Conservation (phyloP, 2,797 vertebrate species). For the Cuniculus paca region DNA sequence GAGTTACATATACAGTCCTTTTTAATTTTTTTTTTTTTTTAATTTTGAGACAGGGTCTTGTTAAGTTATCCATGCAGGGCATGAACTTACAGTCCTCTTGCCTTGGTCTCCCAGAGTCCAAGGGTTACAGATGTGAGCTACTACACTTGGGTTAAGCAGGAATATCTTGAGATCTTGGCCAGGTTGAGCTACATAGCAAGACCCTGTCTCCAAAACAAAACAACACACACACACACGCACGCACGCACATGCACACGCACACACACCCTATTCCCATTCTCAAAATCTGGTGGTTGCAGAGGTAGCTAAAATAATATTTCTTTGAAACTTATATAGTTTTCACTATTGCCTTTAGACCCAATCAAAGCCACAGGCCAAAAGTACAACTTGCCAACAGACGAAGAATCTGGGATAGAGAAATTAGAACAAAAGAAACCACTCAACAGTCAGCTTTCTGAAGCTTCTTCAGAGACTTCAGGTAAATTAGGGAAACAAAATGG, state of each 20-base stretch:
- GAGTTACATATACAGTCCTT: not conserved
- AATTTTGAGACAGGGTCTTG: not conserved
- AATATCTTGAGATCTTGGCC: not conserved
- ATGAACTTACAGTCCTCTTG: not conserved
- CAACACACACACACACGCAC: not conserved
- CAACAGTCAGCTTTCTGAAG: conserved; percentile 36
- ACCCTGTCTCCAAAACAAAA: not conserved
- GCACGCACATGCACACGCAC: too few species aligned
- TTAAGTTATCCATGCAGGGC: not conserved
- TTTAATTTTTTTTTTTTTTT: not conserved
- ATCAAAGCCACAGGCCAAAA: not conserved
- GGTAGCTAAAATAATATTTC: not conserved
- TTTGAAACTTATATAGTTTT: conserved; percentile 48
- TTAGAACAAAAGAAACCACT: conserved; percentile 33
- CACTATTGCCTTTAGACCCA: conserved; percentile 63
- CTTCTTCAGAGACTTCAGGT: conserved; percentile 70
- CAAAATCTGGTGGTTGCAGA: not conserved
- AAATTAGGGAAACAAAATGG: not conserved
- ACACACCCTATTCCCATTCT: not conserved
- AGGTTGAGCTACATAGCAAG: not conserved
- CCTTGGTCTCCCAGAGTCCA: not conserved
- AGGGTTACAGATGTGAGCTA: not conserved
- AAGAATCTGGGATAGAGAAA: conserved; percentile 57
- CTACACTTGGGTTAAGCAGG: not conserved
- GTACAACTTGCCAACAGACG: conserved; percentile 18